Evolutionary conservation across 2,888 invertebrate species (phyloP), one percentile per base, ranked within the genome.

Genomic region (Torymus auratus): DNA sequence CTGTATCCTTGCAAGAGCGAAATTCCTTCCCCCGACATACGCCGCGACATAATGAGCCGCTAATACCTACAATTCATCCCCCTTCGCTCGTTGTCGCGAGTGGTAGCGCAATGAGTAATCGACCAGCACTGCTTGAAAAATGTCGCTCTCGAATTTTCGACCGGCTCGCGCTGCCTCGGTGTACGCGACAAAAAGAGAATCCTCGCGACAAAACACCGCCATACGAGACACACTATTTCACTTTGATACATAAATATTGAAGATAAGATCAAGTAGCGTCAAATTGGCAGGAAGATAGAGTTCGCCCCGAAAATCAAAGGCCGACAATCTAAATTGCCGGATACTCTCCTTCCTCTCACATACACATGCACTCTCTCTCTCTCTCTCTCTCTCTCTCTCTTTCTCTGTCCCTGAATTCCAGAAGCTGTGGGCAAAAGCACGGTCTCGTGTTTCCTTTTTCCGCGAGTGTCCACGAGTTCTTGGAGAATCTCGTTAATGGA

Each of bases 401-500:
- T 41, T 50, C 58, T 72, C 12, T 73, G 69, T 77, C 70, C 68
- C 76, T 53, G 73, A 80, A 82, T 82, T 82, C 82, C 82, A 82
- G 82, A 73, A 82, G 82, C 80, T 20, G 73, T 17, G 28, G 70
- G 28, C 28, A 70, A 56, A 15, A 23, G 20, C 12, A 23, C 56
- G 61, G 53, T n/a, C 15, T 15, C 52, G n/a, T 56, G 13, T 69
- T 58, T 12, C 55, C 64, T 71, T 65, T 65, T 71, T 65, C 62
- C 53, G 23, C 52, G 50, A 65, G 69, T 61, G 67, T 61, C 67
- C 72, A 52, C 72, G 61, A 77, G 69, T 58, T 76, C 80, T 67
- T 64, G 73, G 76, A 77, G 86, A 87, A 87, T 85, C 87, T 89
- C 85, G 84, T 88, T 89, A 88, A 89, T 88, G 89, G 87, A 86